Base-by-base conservation (phyloP, 2,888 invertebrate species). In the Meiosimyza platycephala region DNA sequence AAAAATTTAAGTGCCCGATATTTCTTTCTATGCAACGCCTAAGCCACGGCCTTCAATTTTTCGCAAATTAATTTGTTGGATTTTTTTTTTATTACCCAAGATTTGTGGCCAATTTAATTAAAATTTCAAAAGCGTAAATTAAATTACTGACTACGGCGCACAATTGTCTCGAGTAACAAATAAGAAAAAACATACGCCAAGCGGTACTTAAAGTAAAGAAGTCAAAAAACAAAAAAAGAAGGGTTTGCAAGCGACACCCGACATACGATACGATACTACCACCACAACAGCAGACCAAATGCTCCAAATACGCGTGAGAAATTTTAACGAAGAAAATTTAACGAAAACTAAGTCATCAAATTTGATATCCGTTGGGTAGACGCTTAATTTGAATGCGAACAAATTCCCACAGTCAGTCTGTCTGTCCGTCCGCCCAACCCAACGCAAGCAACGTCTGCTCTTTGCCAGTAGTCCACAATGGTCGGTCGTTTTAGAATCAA, bases 231-330 rank as follows among this genome's bases (percentile, higher is more conserved):
- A 22, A 11, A 60, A 50, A 22, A 50, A 18, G 16, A 67, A 67
- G 62, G 63, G 62, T 59, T 54, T 28, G 54, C 47, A 54, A 18
- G 9, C 65, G 57, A 66, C 54, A 48, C 68, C 64, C 70, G 66
- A 13, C 66, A 67, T 63, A 51, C 68, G 28, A 67, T 63, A 51
- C 68, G 28, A 28, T 28, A 28, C 28, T 28, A 28, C 28, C 28
- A 28, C 28, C 28, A 28, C 63, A 50, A 73, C 60, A 33, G 57
- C 50, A 48, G 6, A 15, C 62, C 52, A 68, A 68, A 73, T 84
- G 83, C 79, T 82, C 85, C 80, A 83, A 78, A 82, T 85, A 83
- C 83, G 84, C 84, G 84, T 84, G 83, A 82, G 84, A 85, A 84
- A 81, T 83, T 80, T 79, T 75, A 72, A 76, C 72, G 62, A 69